A percentile compares a stretch with the other conserved stretches of the same genome.
These are phyloP conservation scores for Epizoanthus rinbou DNA, from an alignment of 92 coral and sea anemone species.

Conservation along the genomic window DNA sequence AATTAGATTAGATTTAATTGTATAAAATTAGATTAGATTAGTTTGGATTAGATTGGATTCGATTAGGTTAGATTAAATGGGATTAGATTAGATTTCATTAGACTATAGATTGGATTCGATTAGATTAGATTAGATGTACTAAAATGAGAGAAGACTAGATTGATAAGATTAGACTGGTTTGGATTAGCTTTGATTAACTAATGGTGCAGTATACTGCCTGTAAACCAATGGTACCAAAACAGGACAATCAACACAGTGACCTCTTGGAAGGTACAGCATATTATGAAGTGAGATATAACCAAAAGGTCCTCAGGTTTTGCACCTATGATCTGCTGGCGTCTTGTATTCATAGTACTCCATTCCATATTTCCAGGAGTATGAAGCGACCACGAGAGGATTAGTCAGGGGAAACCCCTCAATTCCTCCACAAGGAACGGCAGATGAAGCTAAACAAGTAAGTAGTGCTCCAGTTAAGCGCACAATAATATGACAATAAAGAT, in stretches of 20 bases:
- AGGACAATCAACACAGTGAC: too few species aligned
- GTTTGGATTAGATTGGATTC: background rate
- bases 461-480: too few species aligned
- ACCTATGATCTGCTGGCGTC: background rate
- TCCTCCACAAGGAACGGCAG: conserved; percentile 94
- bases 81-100: background rate
- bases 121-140: background rate
- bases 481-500: too few species aligned
- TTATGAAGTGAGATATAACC: too few species aligned
- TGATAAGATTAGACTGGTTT: background rate
- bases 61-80: background rate
- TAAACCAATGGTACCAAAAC: too few species aligned
- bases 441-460: conserved; percentile 87
- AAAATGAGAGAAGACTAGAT: too few species aligned
- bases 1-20: too few species aligned
- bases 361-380: conserved; percentile 73
- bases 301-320: background rate
- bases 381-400: conserved; percentile 88
- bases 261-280: too few species aligned
- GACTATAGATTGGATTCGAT: background rate
- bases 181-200: too few species aligned
- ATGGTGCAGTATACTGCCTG: too few species aligned
- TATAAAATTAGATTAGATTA: too few species aligned
- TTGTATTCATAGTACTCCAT: background rate
- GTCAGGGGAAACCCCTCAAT: conserved; percentile 90